phyloP scores from a whole-genome alignment of 2,888 invertebrate species.

The Agonopterix alstromeriana region DNA sequence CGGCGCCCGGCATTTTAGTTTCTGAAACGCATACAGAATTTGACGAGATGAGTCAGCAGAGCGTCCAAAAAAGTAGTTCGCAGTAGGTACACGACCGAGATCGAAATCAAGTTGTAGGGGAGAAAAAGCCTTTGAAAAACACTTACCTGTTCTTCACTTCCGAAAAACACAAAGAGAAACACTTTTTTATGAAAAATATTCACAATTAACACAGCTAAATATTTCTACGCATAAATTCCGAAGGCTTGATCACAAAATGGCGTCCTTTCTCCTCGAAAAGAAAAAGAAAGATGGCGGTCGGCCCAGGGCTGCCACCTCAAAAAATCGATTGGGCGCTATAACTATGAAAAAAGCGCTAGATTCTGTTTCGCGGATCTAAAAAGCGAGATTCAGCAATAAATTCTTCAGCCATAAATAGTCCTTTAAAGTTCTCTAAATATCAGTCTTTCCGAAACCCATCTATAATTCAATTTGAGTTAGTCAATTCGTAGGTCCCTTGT shows the following conservation, averaged over 20 bases:
- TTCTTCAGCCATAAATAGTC: too few relatives aligned
- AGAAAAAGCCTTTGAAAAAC: conserved; percentile 6
- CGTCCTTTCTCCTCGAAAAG: background rate
- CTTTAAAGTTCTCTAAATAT: too few relatives aligned
- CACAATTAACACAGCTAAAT: background rate
- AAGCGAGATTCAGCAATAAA: too few relatives aligned
- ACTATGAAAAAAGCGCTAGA: too few relatives aligned
- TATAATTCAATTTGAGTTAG: too few relatives aligned
- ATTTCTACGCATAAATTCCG: background rate
- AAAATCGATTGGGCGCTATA: too few relatives aligned
- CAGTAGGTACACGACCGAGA: conserved; percentile 29
- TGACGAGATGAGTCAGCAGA: conserved; percentile 72
- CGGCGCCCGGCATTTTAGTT: conserved; percentile 90
- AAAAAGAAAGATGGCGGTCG: conserved; percentile 4
- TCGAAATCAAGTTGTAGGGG: conserved; percentile 10
- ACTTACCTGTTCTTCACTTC: conserved; percentile 37
- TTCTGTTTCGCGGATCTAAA: too few relatives aligned
- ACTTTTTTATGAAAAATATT: background rate
- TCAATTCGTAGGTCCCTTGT: too few relatives aligned
- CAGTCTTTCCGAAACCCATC: too few relatives aligned
- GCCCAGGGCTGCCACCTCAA: too few relatives aligned
- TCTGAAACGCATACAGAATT: conserved; percentile 76
- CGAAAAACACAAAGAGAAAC: conserved; percentile 14
- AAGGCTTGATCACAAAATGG: background rate
- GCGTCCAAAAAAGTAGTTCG: conserved; percentile 42